Conservation (phyloP, 2,113 vertebrate species). For the Macheiramphus alcinus region DNA sequence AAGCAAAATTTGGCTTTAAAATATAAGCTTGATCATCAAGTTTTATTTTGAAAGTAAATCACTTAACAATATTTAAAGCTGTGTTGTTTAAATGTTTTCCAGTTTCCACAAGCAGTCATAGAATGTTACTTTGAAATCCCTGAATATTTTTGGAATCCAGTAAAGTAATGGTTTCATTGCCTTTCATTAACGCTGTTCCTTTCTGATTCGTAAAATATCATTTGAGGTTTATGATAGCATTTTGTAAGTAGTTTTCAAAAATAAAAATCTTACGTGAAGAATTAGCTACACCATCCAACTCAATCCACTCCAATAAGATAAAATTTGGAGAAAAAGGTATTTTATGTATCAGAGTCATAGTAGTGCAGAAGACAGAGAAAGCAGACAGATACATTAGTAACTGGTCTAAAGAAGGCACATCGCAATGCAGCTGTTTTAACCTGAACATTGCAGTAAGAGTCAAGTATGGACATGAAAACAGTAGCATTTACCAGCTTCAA, state of each 20-base stretch:
- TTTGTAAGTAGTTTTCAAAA: background rate
- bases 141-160: background rate
- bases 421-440: background rate
- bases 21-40: background rate
- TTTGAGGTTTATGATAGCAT: background rate
- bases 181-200: background rate
- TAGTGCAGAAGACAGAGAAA: background rate
- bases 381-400: background rate
- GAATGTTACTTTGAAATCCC: background rate
- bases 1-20: background rate
- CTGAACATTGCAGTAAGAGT: background rate
- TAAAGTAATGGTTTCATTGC: background rate
- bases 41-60: background rate
- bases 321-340: background rate
- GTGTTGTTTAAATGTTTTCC: background rate
- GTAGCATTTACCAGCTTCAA: background rate
- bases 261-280: background rate
- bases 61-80: background rate
- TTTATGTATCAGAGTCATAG: background rate
- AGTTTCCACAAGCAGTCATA: background rate
- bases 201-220: background rate
- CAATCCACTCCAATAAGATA: background rate
- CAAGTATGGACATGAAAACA: background rate
- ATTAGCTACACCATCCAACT: background rate
- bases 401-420: background rate